phyloP scores from a whole-genome alignment of 2,113 vertebrate species.

The Plotosus lineatus region DNA sequence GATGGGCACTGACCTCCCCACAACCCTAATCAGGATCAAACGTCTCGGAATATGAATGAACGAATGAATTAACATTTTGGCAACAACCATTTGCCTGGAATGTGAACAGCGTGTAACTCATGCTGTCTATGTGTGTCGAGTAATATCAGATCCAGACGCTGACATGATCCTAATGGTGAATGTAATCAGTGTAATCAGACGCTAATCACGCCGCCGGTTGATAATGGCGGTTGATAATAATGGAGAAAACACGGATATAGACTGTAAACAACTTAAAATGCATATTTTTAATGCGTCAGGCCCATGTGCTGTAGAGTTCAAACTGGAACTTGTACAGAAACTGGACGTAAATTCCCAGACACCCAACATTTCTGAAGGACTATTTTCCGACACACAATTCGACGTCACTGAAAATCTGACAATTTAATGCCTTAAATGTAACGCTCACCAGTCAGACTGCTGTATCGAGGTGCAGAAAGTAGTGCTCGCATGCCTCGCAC shows the following conservation, averaged over 20 bases:
- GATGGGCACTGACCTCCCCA: no score
- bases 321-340: not conserved
- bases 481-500: no score
- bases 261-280: not conserved
- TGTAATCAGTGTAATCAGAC: constrained; percentile 56
- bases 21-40: no score
- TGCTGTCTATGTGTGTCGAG: constrained; percentile 47
- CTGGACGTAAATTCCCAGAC: no score
- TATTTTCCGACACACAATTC: no score
- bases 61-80: no score
- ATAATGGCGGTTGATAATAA: constrained; percentile 38
- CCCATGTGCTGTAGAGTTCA: not conserved
- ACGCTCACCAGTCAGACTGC: no score
- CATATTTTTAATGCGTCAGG: not conserved
- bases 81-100: constrained; percentile 1
- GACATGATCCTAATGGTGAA: constrained; percentile 53
- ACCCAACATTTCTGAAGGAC: no score
- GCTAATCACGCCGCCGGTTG: constrained; percentile 57
- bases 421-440: no score
- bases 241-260: not conserved
- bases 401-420: no score
- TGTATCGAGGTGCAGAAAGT: no score
- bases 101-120: constrained; percentile 46
- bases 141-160: constrained; percentile 38
- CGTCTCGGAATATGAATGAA: no score